phyloP scores from a whole-genome alignment of 2,888 invertebrate genomes.

The Homarus gammarus region DNA sequence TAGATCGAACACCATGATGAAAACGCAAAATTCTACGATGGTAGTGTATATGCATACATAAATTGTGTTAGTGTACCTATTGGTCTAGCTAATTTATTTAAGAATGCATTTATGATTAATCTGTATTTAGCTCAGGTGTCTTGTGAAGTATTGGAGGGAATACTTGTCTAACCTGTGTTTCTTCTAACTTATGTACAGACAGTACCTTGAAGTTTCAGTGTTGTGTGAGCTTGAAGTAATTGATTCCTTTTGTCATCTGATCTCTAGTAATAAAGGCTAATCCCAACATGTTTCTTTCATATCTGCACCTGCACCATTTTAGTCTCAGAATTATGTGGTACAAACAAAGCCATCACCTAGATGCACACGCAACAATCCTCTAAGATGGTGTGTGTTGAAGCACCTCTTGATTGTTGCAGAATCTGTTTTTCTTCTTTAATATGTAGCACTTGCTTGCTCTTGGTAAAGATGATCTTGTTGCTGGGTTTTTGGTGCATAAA shows the following conservation, averaged over 20 bases:
- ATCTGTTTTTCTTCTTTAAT: background rate
- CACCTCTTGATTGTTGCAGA: background rate
- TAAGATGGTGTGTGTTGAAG: background rate
- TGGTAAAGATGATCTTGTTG: slow-evolving; percentile 6
- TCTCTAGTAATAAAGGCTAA: slow-evolving; percentile 39
- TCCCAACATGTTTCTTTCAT: slow-evolving; percentile 13
- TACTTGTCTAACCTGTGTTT: background rate
- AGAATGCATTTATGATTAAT: background rate
- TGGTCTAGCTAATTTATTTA: background rate
- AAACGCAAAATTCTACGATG: background rate
- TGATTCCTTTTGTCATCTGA: slow-evolving; percentile 16
- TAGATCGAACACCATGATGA: background rate
- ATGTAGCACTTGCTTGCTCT: slow-evolving; percentile 2
- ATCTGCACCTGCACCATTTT: slow-evolving; percentile 23
- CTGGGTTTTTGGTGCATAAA: slow-evolving; percentile 28
- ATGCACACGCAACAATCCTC: background rate
- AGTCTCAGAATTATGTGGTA: background rate
- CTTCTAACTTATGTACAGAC: background rate
- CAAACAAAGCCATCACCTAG: background rate
- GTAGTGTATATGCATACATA: background rate
- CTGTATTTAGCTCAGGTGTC: slow-evolving; percentile 11
- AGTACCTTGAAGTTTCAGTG: background rate
- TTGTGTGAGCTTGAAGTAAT: background rate
- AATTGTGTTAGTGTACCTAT: background rate
- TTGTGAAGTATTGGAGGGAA: background rate